Evolutionary conservation across 2,888 invertebrate species (phyloP).

Genomic region (Ornithoptera alexandrae): DNA sequence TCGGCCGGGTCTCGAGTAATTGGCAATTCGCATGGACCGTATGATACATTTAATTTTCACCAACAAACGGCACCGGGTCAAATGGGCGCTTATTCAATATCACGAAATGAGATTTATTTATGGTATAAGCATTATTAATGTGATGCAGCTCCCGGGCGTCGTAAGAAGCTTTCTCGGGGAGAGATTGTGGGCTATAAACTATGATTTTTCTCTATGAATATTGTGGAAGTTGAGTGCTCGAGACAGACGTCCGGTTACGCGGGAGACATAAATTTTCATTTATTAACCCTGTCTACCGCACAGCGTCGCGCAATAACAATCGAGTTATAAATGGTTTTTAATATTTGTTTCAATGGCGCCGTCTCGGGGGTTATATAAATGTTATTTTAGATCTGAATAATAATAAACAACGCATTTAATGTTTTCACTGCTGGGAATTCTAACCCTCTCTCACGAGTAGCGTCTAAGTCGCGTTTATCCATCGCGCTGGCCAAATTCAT

Average conservation of each 20-base stretch:
- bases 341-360: constrained; percentile 7
- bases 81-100: constrained; percentile 51
- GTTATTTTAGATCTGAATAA: background rate
- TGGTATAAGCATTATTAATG: constrained; percentile 69
- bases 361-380: background rate
- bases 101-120: constrained; percentile 58
- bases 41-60: constrained; percentile 34
- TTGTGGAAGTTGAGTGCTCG: constrained; percentile 59
- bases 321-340: constrained; percentile 14
- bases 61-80: constrained; percentile 32
- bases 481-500: too few species aligned
- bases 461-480: too few species aligned
- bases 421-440: too few species aligned
- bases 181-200: constrained; percentile 70
- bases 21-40: constrained; percentile 36
- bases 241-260: constrained; percentile 46
- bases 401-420: background rate
- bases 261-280: constrained; percentile 48
- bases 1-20: constrained; percentile 34
- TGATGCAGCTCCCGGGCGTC: constrained; percentile 42
- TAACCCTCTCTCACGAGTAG: too few species aligned
- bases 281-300: constrained; percentile 32
- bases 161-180: constrained; percentile 64
- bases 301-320: constrained; percentile 8
- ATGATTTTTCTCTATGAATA: constrained; percentile 73